Evolutionary conservation across 2,113 vertebrate species (phyloP).

Genomic region (Catharus minimus): DNA sequence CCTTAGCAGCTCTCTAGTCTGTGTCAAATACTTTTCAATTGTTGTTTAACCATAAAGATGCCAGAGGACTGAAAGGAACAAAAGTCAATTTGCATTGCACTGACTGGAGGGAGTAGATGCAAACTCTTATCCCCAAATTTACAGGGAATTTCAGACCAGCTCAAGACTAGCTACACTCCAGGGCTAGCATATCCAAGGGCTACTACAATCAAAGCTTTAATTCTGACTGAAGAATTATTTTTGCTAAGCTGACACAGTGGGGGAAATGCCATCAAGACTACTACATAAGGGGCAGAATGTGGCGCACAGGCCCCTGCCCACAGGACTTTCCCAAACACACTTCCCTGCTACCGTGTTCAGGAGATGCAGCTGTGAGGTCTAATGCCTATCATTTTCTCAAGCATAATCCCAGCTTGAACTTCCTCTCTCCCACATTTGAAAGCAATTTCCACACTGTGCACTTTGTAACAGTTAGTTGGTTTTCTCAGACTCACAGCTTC

Average conservation of each 20-base stretch:
- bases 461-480: not conserved
- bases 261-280: not conserved
- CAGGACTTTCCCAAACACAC: not conserved
- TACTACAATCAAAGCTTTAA: not conserved
- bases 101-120: not conserved
- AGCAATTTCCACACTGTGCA: not conserved
- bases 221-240: not conserved
- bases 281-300: accelerated
- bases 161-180: not conserved
- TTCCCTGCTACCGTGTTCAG: not conserved
- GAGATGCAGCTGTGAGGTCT: not conserved
- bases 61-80: not conserved
- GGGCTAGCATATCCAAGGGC: not conserved
- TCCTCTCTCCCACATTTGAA: not conserved
- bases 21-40: not conserved
- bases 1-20: not conserved
- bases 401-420: not conserved
- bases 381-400: not conserved
- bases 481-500: not conserved
- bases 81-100: not conserved
- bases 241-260: not conserved
- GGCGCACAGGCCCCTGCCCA: accelerated
- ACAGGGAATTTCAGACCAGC: not conserved
- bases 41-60: not conserved
- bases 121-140: not conserved